Conservation (phyloP, 2,797 vertebrate genomes). For the Sebastes reedi region DNA sequence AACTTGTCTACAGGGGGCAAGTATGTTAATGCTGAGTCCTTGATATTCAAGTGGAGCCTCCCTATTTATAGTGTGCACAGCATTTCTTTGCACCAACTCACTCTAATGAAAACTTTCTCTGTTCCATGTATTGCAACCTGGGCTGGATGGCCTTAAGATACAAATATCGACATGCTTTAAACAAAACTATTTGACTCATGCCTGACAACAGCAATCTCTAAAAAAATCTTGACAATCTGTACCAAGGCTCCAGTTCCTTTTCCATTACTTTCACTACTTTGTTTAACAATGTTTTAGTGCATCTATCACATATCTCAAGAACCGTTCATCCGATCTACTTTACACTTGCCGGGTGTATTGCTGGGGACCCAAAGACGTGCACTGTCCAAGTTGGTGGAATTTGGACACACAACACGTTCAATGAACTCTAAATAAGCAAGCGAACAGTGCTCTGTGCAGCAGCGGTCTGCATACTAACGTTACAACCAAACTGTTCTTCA, state of each 20-base stretch:
- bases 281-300: neutral
- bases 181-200: neutral
- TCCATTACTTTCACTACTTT: neutral
- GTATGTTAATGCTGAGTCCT: conserved; percentile 55
- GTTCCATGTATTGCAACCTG: conserved; percentile 16
- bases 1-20: conserved; percentile 37
- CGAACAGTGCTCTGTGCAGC: neutral
- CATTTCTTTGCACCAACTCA: conserved; percentile 17
- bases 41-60: conserved; percentile 50
- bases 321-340: neutral
- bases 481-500: neutral
- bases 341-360: neutral
- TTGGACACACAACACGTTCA: no score
- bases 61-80: conserved; percentile 43
- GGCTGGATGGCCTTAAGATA: neutral
- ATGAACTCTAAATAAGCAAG: neutral
- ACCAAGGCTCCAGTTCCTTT: neutral
- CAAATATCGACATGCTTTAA: neutral
- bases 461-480: neutral
- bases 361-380: neutral
- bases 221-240: neutral
- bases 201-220: neutral
- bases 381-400: neutral
- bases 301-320: neutral
- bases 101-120: conserved; percentile 47